These are phyloP conservation scores for Noturus placidus DNA, from an alignment of 2,113 vertebrate species.

Conservation along the genomic window DNA sequence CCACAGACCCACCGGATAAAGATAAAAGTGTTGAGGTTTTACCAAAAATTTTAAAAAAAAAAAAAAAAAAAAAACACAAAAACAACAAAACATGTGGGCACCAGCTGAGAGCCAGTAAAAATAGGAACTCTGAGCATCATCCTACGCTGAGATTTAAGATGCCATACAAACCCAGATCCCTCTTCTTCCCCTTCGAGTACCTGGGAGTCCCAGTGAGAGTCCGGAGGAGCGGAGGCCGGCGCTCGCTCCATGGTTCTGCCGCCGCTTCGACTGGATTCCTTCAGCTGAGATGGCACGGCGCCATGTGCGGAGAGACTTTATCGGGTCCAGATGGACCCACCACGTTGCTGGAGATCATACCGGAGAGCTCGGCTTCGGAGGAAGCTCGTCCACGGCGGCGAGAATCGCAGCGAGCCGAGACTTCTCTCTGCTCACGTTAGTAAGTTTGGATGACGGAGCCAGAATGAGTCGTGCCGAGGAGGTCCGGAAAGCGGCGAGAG, in stretches of 20 bases:
- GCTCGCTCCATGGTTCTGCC: slow-evolving; percentile 52
- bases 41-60: background rate
- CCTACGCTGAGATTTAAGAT: background rate
- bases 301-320: slow-evolving; percentile 36
- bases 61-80: no score
- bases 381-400: background rate
- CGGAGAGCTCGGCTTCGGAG: background rate
- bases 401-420: background rate
- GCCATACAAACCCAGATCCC: background rate
- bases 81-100: background rate
- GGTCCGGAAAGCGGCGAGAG: background rate
- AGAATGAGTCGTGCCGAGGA: background rate
- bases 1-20: background rate
- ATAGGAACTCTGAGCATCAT: background rate
- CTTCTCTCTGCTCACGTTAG: background rate
- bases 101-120: background rate
- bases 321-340: slow-evolving; percentile 39
- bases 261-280: slow-evolving; percentile 58
- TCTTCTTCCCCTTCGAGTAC: slow-evolving; percentile 52
- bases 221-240: slow-evolving; percentile 26
- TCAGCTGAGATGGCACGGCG: slow-evolving; percentile 66
- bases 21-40: background rate
- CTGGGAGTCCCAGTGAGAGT: slow-evolving; percentile 64
- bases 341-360: background rate
- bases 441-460: background rate